Evolutionary conservation across 2,797 vertebrate genomes (phyloP).

Genomic region (Dallia pectoralis): DNA sequence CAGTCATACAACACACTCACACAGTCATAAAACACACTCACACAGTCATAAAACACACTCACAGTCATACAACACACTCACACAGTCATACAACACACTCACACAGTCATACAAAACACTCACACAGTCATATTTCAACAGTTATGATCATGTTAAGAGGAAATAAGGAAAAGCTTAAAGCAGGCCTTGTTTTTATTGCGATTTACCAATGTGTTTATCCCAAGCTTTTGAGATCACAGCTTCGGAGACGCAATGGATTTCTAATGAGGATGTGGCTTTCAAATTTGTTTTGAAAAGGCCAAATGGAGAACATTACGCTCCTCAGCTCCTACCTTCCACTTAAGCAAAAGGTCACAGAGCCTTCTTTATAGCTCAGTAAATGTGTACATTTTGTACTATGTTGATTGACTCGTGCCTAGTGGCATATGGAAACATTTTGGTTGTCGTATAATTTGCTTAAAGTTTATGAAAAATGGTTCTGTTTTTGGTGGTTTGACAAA

Average conservation of each 20-base stretch:
- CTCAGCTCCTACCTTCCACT: not conserved
- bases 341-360: not conserved
- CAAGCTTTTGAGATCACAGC: too few relatives aligned
- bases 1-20: too few relatives aligned
- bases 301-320: not conserved
- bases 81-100: too few relatives aligned
- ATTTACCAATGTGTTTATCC: too few relatives aligned
- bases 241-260: not conserved
- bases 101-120: not conserved
- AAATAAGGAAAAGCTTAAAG: not conserved
- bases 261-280: not conserved
- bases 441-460: conserved; percentile 30
- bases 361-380: not conserved
- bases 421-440: conserved; percentile 35
- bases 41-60: too few relatives aligned
- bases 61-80: too few relatives aligned
- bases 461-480: conserved; percentile 25
- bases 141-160: not conserved
- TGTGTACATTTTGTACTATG: not conserved
- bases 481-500: conserved; percentile 13
- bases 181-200: not conserved
- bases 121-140: not conserved
- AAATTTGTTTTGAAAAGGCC: not conserved
- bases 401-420: conserved; percentile 3
- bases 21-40: too few relatives aligned